Base-by-base conservation (phyloP, 2,888 invertebrate genomes). In the Coelopa pilipes region DNA sequence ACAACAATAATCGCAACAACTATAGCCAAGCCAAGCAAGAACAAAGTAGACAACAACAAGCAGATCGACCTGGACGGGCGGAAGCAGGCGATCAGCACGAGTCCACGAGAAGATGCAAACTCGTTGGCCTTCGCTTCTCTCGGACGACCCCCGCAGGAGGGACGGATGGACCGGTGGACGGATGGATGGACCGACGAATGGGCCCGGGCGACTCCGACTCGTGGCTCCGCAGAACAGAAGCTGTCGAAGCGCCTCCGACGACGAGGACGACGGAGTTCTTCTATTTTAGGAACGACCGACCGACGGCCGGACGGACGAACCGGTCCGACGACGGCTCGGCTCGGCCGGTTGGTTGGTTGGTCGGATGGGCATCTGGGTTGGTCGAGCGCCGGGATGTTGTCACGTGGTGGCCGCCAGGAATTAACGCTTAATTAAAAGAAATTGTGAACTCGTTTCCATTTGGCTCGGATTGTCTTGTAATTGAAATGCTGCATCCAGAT, bases 371-470 rank as follows among this genome's bases (percentile, higher is more conserved):
- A n/a, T n/a, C n/a, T 0, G 34, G 34, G 13, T 11, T 19, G 49
- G 60, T 60, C 49, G 60, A 49, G 47, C 24, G 34, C 15, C 17
- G 34, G 46, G 13, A 49, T 34, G 34, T 34, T 4, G 60, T 70
- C 49, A 47, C 70, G 60, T 60, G 67, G 19, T 59, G 70, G 1
- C n/a, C 45, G 45, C 60, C 10, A 53, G 21, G 55, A 59, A 65
- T 65, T 63, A 63, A 47, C 63, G 53, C 71, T 63, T 63, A 46
- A 71, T 71, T 71, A 71, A 63, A 65, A 71, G 34, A 63, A 59
- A 47, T 17, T 49, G 34, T 21, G 21, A 50, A 55, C 53, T n/a
- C 24, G 34, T 67, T 34, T 17, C 34, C 7, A 34, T 34, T 34
- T 34, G 34, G 34, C 7, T 34, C 7, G 34, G 7, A 34, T 34